phyloP scores from a whole-genome alignment of 2,113 vertebrate species.

The Dermatemys mawii region DNA sequence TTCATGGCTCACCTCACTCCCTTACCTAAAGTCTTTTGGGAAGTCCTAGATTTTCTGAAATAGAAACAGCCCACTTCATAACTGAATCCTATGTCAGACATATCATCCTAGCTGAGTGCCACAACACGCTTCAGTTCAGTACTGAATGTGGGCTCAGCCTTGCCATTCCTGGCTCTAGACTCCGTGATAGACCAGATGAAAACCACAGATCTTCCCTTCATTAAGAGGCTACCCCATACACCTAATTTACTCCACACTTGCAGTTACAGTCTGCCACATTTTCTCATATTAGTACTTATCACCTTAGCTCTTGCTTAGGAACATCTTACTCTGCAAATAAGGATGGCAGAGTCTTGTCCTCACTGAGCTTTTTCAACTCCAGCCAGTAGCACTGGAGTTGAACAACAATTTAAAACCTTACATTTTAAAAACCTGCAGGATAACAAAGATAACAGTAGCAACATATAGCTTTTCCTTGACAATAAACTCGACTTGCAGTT shows the following conservation, averaged over 20 bases:
- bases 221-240: not conserved
- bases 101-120: not conserved
- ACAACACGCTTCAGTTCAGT: not conserved
- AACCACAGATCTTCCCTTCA: not conserved
- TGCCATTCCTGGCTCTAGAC: not conserved
- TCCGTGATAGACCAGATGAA: not conserved
- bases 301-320: not conserved
- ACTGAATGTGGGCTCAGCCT: not conserved
- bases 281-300: not conserved
- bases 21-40: not conserved
- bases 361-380: not conserved
- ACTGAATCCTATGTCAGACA: not conserved
- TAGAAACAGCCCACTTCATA: not conserved
- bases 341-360: not conserved
- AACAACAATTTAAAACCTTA: not conserved
- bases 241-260: not conserved
- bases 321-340: not conserved
- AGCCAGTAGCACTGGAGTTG: not conserved
- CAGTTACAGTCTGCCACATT: no score
- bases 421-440: conserved; percentile 42
- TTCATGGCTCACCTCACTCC: not conserved
- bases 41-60: not conserved
- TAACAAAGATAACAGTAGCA: conserved; percentile 24
- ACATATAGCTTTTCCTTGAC: conserved; percentile 19
- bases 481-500: conserved; percentile 48